phyloP scores from a whole-genome alignment of 2,113 vertebrate genomes.

The Glaucidium brasilianum region DNA sequence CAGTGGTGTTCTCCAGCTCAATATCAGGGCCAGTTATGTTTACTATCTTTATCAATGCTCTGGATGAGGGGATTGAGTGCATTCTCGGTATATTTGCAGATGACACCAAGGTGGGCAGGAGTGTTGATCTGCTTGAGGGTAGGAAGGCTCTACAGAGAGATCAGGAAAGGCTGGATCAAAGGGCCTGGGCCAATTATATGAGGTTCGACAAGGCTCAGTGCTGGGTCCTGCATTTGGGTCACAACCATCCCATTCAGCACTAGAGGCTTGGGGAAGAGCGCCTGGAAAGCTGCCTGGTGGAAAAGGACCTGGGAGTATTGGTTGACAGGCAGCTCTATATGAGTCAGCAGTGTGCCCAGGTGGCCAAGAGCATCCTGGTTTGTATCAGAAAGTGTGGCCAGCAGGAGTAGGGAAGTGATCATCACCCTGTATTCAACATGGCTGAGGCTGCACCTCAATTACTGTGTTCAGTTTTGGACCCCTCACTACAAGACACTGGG shows the following conservation, averaged over 20 bases:
- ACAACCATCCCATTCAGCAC: fast-evolving
- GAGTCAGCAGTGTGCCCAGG: neutral
- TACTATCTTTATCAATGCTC: neutral
- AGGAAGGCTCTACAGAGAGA: neutral
- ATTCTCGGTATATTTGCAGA: neutral
- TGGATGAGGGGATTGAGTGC: fast-evolving
- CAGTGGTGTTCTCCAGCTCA: neutral
- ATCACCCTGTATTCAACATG: no score
- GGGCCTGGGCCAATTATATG: neutral
- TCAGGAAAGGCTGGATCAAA: neutral
- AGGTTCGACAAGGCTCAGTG: neutral
- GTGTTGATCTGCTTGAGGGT: neutral
- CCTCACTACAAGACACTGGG: neutral
- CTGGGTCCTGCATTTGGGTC: neutral
- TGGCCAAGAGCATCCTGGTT: neutral
- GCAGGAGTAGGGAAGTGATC: neutral
- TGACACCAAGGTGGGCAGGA: fast-evolving
- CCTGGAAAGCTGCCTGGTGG: neutral
- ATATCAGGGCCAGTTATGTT: fast-evolving
- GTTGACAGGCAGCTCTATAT: fast-evolving
- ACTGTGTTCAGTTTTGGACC: no score
- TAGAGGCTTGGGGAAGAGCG: neutral
- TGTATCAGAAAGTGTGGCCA: neutral
- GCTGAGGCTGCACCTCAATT: no score
- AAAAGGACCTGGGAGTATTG: neutral